Conservation (phyloP, 2,113 vertebrate genomes). For the Sebastes schlegelii region DNA sequence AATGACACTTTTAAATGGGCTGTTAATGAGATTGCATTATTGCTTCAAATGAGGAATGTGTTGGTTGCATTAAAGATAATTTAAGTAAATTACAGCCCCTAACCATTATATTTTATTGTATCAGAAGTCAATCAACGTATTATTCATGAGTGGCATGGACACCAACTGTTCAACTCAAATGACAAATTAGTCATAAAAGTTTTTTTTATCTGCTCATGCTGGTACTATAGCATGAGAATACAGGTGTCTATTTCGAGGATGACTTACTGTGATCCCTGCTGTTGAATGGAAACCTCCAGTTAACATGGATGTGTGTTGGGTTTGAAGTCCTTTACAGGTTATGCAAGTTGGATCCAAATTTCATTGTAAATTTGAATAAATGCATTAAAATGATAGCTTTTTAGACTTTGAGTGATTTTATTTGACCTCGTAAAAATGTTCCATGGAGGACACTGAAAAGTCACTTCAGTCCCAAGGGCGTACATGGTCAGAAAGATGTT, state of each 20-base stretch:
- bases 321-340: too few species aligned
- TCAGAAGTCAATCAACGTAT: background rate
- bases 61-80: background rate
- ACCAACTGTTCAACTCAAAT: too few species aligned
- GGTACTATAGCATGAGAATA: too few species aligned
- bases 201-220: too few species aligned
- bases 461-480: background rate
- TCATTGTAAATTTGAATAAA: too few species aligned
- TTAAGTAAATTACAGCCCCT: too few species aligned
- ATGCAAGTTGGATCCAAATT: too few species aligned
- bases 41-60: background rate
- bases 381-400: background rate
- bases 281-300: background rate
- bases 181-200: too few species aligned
- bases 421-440: background rate
- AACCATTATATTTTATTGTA: background rate
- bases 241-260: too few species aligned
- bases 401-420: background rate
- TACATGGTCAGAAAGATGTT: background rate
- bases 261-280: too few species aligned
- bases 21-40: conserved; percentile 27
- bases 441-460: background rate
- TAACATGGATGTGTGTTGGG: background rate
- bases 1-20: conserved; percentile 9
- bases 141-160: too few species aligned